Evolutionary conservation across 2,888 invertebrate species (phyloP), one percentile per base, ranked within the genome.

Genomic region (Tipula helvola): DNA sequence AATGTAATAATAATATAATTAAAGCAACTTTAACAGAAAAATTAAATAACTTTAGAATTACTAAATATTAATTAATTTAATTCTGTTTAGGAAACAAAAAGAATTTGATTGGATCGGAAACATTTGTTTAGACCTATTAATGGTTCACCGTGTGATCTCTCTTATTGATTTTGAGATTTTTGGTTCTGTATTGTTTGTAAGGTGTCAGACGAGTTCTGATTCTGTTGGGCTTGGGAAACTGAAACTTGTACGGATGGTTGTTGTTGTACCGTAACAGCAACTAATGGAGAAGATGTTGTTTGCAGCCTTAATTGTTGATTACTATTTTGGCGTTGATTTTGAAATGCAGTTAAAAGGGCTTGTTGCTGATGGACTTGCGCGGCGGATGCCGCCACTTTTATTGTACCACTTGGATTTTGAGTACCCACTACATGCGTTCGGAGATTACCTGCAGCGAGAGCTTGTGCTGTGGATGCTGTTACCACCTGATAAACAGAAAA

Each of bases 281-380:
- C 92, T 39, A 93, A 90, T 44, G 93, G 93, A 52, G 92, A 90
- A 87, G 90, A 91, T 86, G 90, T 92, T 36, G 94, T 92, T 90
- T 94, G 93, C 88, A 94, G 92, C 86, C 93, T 92, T 39, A 94
- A 94, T 87, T 94, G 95, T 4, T 93, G 91, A 88, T 92, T 92
- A 90, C 92, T 93, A 89, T 92, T 93, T 90, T 92, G 93, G 89
- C 92, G 93, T 88, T 92, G 93, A 88, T 92, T 93, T 88, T 93
- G 93, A 18, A 93, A 92, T 89, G 93, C 93, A 28, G 92, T 93
- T 85, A 93, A 90, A 7, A 94, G 89, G 1, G 93, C 92, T 88
- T 93, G 93, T 88, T 93, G 93, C 10, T 92, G 92, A 71, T 92
- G 91, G 44, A 87, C 88, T 83, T 89, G 89, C 87, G 89, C 91